Evolutionary conservation across 2,113 vertebrate genomes (phyloP), one percentile per base, ranked within the genome.

Genomic region (Apodemus speciosus): DNA sequence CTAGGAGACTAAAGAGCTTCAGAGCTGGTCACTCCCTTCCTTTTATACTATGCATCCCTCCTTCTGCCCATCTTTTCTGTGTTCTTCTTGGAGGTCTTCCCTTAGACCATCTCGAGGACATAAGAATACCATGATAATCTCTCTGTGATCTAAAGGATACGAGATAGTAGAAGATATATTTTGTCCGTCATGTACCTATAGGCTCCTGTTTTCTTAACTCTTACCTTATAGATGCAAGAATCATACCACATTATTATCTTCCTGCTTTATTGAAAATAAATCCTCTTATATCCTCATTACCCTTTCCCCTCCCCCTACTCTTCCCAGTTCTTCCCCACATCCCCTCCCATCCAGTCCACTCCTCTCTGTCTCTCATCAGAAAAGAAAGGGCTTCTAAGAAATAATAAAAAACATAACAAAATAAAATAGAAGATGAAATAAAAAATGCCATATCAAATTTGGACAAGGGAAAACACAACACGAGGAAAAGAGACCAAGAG

Each of bases 201-300:
- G 43, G 76, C 77, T 71, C 10, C 30, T 90, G 1, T 60, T 91
- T 84, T 87, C 71, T 87, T 90, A 51, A 85, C 6, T 60, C 46
- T 25, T 27, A 20, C 62, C 58, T 53, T 92, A 9, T 69, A 80
- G 56, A 60, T 15, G 75, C 23, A 66, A 71, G 43, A 51, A 69
- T 56, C 18, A 38, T 11, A 79, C 10, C 76, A 79, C 32, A 21
- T n/a, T 56, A 51, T 56, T 56, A 23, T 43, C 25, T 43, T 23
- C 20, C 49, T 20, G 9, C 56, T 56, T 38, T 38, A 25, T 56
- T 56, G 51, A 58, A 80, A 80, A 58, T 80, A 58, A 21, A 51
- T 77, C 4, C 77, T 56, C 35, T 25, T 80, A 25, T 80, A 38
- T 56, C 51, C 51, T 56, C 9, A n/a, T 53, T 79, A n/a, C 18